Percentiles rank a stretch among this genome's conserved stretches.
These are phyloP conservation scores for Acropternis orthonyx DNA, from an alignment of 2,797 vertebrate species.

Conservation along the genomic window DNA sequence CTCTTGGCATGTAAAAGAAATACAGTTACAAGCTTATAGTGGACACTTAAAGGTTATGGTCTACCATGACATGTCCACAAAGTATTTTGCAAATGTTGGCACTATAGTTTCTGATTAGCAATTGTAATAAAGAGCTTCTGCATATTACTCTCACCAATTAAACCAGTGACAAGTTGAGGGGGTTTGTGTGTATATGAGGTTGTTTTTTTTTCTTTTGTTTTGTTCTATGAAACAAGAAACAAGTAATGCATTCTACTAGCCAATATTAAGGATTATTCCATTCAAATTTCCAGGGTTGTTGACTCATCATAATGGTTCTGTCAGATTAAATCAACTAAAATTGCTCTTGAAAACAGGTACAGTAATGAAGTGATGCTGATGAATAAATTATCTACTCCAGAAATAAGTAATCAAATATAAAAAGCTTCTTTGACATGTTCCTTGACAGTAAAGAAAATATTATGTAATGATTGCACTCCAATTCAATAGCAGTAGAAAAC, in stretches of 20 bases:
- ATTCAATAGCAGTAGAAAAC: background rate
- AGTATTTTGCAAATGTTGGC: background rate
- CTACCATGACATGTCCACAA: background rate
- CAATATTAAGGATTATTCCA: background rate
- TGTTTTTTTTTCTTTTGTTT: background rate
- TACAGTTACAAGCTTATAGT: background rate
- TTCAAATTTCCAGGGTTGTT: background rate
- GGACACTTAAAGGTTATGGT: background rate
- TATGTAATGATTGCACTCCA: conserved; percentile 8
- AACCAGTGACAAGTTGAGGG: background rate
- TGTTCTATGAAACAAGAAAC: background rate
- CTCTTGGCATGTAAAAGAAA: background rate
- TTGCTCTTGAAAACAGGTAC: background rate
- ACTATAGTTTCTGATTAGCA: background rate
- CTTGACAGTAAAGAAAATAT: background rate
- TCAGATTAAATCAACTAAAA: conserved; percentile 7
- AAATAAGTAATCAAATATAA: conserved; percentile 15
- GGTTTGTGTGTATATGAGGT: accelerated
- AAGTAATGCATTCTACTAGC: background rate
- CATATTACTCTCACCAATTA: background rate
- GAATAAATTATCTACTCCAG: background rate
- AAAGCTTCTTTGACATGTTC: background rate
- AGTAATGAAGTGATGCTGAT: background rate
- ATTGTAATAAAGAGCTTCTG: background rate
- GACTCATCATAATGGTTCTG: background rate